These are phyloP conservation scores for Abrostola triplasia DNA, from an alignment of 2,888 invertebrate species.

Conservation along the genomic window DNA sequence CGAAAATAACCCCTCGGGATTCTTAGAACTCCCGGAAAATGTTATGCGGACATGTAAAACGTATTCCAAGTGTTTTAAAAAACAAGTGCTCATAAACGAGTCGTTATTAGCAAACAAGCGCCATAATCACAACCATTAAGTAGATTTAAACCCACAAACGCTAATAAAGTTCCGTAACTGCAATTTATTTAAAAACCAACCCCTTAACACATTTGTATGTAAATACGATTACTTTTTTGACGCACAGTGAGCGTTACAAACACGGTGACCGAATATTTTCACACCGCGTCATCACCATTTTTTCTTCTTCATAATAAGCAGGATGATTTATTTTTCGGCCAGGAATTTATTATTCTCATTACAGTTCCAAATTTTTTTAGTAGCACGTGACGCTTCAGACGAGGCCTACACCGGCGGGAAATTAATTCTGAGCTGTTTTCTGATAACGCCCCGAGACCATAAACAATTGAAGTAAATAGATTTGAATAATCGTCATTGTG, in stretches of 20 bases:
- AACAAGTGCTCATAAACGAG: background rate
- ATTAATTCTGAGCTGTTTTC: slow-evolving; percentile 44
- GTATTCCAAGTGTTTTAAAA: background rate
- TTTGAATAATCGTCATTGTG: slow-evolving; percentile 15
- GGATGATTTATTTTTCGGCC: slow-evolving; percentile 66
- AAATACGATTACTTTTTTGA: slow-evolving; percentile 45
- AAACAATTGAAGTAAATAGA: slow-evolving; percentile 40
- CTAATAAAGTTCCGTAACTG: slow-evolving; percentile 9
- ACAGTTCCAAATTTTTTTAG: slow-evolving; percentile 65
- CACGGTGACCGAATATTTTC: slow-evolving; percentile 54
- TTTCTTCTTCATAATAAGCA: slow-evolving; percentile 61
- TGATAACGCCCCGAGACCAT: slow-evolving; percentile 18
- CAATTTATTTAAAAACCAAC: slow-evolving; percentile 29
- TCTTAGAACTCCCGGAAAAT: too few relatives aligned
- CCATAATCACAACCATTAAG: background rate
- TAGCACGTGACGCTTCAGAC: slow-evolving; percentile 65
- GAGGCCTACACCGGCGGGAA: slow-evolving; percentile 40
- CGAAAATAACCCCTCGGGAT: too few relatives aligned
- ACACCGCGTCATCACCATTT: slow-evolving; percentile 47
- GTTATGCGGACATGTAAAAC: too few relatives aligned
- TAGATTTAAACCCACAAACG: background rate
- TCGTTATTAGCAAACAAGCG: slow-evolving; percentile 1
- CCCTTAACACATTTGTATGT: slow-evolving; percentile 35
- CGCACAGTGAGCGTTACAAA: slow-evolving; percentile 33
- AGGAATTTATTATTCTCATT: slow-evolving; percentile 72